A percentile compares a stretch with the other conserved stretches of the same genome.
Conservation (phyloP, 92 coral and sea anemone genomes). For the Scolanthus callimorphus region DNA sequence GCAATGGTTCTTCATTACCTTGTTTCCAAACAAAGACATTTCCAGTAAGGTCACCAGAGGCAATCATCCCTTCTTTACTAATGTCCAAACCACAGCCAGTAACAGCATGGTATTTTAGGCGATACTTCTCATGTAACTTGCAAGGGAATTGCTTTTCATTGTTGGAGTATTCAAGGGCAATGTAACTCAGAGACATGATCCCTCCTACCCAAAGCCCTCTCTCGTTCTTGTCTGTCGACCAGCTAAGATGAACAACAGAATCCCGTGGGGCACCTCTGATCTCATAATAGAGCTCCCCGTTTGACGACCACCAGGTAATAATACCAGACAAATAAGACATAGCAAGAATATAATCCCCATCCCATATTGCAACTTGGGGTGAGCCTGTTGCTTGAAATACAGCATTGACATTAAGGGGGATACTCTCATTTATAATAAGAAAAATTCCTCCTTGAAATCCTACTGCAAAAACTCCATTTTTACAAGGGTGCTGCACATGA, state of each 20-base stretch:
- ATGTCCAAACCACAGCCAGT: conserved; percentile 85
- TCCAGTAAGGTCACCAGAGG: conserved; percentile 85
- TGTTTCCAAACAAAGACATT: conserved; percentile 65
- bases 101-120: conserved; percentile 65
- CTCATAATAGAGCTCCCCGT: conserved; percentile 69
- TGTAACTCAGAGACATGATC: conserved; percentile 70
- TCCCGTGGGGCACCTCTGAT: conserved; percentile 66
- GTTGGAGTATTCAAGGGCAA: conserved; percentile 33
- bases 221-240: conserved; percentile 58
- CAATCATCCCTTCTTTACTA: conserved; percentile 25
- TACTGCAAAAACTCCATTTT: conserved; percentile 58
- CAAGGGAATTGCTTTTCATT: conserved; percentile 33
- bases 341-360: conserved; percentile 51
- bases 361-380: conserved; percentile 81
- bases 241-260: conserved; percentile 64
- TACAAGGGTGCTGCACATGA: conserved; percentile 63
- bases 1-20: conserved; percentile 36
- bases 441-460: conserved; percentile 88
- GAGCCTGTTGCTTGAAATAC: conserved; percentile 84
- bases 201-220: conserved; percentile 79
- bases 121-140: conserved; percentile 27
- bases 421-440: conserved; percentile 39
- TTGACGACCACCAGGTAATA: conserved; percentile 78
- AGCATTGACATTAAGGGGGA: conserved; percentile 40
- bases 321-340: conserved; percentile 73